Base-by-base conservation (phyloP, 1,140 invertebrate genomes). In the Dendrolimus kikuchii region DNA sequence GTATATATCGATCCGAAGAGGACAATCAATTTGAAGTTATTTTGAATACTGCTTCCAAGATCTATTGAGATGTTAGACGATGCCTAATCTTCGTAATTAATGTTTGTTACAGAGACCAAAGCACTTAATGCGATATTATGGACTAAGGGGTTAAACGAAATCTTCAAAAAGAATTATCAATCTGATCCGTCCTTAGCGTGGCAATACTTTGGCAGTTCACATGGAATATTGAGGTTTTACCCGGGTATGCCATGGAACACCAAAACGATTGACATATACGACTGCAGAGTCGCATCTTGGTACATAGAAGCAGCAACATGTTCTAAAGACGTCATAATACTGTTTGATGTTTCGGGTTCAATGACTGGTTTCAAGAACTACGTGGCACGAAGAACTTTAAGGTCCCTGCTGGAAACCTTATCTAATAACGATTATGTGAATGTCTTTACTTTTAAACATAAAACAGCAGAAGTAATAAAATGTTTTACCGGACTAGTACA, bases 381-480 rank as follows among this genome's bases (percentile, higher is more conserved):
- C 64, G 89, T 92, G 38, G 91, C 90, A 5, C 84, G 89, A 56
- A 88, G 90, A 55, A 97, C 98, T 0, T 93, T 98, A 49, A 88
- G 90, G 8, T 94, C 93, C 40, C 94, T 99, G 44, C 81, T 99
- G 58, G 95, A 98, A 40, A 99, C 99, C 0, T 91, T 99, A 6
- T 98, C 95, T 6, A 98, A 99, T 72, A 98, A 99, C 81, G 99
- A 99, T 83, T 99, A 96, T 75, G 94, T 99, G 45, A 98, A 98
- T 63, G 93, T 99, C 39, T 92, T 97, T 51, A 92, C 91, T 46
- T 96, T 95, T 74, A 92, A 91, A 38, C 89, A 91, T 38, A 81
- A 82, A 0, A 91, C 91, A 0, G 74, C 89, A 5, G 90, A 93
- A 59, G 89, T 95, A 5, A 92, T 96, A 4, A 88, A 90, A 1